Percentiles rank a stretch among this genome's conserved stretches.
These are phyloP conservation scores for Athalia rosae DNA, from an alignment of 2,888 invertebrate species.

Conservation along the genomic window DNA sequence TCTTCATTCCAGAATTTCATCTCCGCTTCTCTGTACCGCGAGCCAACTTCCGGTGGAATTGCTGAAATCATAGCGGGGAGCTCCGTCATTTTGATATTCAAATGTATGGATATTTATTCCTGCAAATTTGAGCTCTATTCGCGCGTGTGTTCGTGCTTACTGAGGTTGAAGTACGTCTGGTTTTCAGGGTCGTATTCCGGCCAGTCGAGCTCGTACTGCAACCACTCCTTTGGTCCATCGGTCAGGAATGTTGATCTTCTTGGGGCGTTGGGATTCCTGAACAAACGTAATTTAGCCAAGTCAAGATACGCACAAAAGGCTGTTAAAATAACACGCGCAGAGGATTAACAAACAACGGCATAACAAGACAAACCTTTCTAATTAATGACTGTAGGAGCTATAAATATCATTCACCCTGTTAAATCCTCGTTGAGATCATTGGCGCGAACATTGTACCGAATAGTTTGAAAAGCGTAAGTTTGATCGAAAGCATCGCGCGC, in stretches of 20 bases:
- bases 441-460: too few relatives aligned
- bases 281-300: constrained; percentile 52
- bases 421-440: too few relatives aligned
- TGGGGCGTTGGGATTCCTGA: constrained; percentile 86
- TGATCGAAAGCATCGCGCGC: too few relatives aligned
- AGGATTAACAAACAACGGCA: background rate
- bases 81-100: background rate
- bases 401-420: too few relatives aligned
- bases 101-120: background rate
- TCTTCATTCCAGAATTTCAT: constrained; percentile 90
- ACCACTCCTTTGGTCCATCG: constrained; percentile 81
- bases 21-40: constrained; percentile 85
- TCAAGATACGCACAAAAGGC: constrained; percentile 1
- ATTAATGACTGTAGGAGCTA: too few relatives aligned
- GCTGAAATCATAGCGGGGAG: constrained; percentile 74
- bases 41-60: constrained; percentile 83
- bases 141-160: constrained; percentile 73
- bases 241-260: constrained; percentile 80
- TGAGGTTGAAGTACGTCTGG: constrained; percentile 86
- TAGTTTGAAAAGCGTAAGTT: too few relatives aligned
- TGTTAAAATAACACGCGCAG: background rate
- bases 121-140: constrained; percentile 12
- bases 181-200: constrained; percentile 85
- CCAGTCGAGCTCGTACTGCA: constrained; percentile 86
- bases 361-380: background rate